Base-by-base conservation (phyloP, 2,888 invertebrate genomes). In the Apantesis nais region DNA sequence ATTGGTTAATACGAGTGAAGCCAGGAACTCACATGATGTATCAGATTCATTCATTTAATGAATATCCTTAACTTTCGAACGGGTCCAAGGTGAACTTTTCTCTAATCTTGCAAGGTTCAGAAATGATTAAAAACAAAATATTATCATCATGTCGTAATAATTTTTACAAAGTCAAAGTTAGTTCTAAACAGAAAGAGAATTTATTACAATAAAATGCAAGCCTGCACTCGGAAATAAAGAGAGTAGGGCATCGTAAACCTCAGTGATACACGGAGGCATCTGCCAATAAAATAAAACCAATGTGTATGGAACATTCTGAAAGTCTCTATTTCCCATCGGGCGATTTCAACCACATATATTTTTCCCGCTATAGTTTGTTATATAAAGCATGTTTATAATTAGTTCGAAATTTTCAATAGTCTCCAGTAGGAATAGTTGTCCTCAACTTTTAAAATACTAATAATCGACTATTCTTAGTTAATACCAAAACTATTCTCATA, bases 231-330 rank as follows among this genome's bases (percentile, higher is more conserved):
- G 86, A 89, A 90, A 92, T 92, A 92, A 90, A 91, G 89, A 88
- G 87, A 85, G 87, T 86, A 88, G 86, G 85, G 86, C 86, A 86
- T 91, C 92, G 91, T 92, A 91, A 92, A 93, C 86, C 85, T 88
- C 89, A 86, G 87, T 90, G 92, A 92, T 92, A 90, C 91, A 92
- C 86, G 86, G 85, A 81, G 85, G 86, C 88, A 85, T 86, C 85
- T 85, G 84, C 87, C 88, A 90, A 92, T 92, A 91, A 90, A 92
- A 89, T 89, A 89, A 91, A 89, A 86, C 84, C 86, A 81, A 89
- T 89, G 86, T 87, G 86, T 87, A 88, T 88, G 85, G 84, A 80
- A 88, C 83, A 88, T 88, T 88, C 86, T 87, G 86, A 87, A 86
- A 81, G 83, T 84, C 85, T 80, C 79, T 81, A 79, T 83, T 87